These are phyloP conservation scores for Hecatera dysodea DNA, from an alignment of 2,888 invertebrate species.

Conservation along the genomic window DNA sequence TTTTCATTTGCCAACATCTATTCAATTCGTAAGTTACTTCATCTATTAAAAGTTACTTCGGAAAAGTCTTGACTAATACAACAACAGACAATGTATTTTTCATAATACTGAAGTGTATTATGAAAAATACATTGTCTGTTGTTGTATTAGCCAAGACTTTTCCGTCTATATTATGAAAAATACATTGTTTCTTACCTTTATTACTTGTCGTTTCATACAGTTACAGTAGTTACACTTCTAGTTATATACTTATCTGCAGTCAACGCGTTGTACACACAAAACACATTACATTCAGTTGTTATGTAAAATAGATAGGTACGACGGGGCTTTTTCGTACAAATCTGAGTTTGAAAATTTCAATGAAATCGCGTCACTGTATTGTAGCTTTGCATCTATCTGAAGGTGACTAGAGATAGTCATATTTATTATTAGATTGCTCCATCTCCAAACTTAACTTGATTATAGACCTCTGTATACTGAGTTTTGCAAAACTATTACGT, in stretches of 20 bases:
- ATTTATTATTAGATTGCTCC: not conserved
- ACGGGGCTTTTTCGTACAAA: not conserved
- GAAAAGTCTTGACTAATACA: slow-evolving; percentile 5
- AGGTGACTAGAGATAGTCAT: not conserved
- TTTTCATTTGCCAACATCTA: slow-evolving; percentile 8
- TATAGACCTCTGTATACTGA: slow-evolving; percentile 42
- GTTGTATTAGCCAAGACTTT: too few relatives aligned
- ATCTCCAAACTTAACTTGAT: slow-evolving; percentile 13
- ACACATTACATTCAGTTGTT: not conserved
- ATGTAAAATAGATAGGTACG: not conserved
- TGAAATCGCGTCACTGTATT: not conserved
- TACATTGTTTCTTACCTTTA: slow-evolving; percentile 9
- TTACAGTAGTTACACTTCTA: not conserved
- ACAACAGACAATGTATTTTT: too few relatives aligned
- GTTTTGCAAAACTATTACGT: slow-evolving; percentile 42
- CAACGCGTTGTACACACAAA: too few relatives aligned
- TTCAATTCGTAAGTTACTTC: slow-evolving; percentile 16
- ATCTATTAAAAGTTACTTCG: slow-evolving; percentile 12
- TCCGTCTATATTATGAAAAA: too few relatives aligned
- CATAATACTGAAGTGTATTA: too few relatives aligned
- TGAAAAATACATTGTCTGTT: slow-evolving; percentile 32
- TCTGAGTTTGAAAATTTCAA: not conserved
- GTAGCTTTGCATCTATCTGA: not conserved
- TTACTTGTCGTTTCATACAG: not conserved
- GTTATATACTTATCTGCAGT: too few relatives aligned